Percentiles rank a stretch among this genome's conserved stretches.
phyloP scores from a whole-genome alignment of 1,140 invertebrate genomes.

The Pachyrhynchus sulphureomaculatus region DNA sequence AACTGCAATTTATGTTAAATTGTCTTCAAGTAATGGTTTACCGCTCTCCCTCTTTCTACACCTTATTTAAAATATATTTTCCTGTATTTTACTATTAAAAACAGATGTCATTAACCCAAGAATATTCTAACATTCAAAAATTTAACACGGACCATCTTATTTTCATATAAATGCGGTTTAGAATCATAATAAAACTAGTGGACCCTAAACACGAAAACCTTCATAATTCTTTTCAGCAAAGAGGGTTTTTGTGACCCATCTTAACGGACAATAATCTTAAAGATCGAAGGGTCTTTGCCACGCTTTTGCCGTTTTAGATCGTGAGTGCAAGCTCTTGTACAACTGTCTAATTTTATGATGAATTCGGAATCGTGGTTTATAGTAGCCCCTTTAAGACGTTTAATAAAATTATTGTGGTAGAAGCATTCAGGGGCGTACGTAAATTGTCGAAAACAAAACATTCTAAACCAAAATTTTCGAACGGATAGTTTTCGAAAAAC shows the following conservation, averaged over 20 bases:
- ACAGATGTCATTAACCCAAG: too few relatives aligned
- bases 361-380: neutral
- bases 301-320: slow-evolving; percentile 1
- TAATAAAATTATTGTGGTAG: too few relatives aligned
- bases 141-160: neutral
- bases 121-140: neutral
- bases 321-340: neutral
- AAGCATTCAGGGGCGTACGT: too few relatives aligned
- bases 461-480: too few relatives aligned
- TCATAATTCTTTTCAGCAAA: neutral
- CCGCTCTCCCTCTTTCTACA: too few relatives aligned
- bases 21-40: too few relatives aligned
- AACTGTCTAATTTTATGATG: neutral
- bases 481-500: too few relatives aligned
- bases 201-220: neutral
- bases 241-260: slow-evolving; percentile 1
- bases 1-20: too few relatives aligned
- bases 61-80: too few relatives aligned
- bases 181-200: neutral
- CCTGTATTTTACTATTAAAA: neutral
- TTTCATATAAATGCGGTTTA: neutral
- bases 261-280: slow-evolving; percentile 7
- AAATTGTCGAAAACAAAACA: too few relatives aligned
- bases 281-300: neutral
- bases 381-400: too few relatives aligned